A percentile compares a stretch with the other conserved stretches of the same genome.
Evolutionary conservation across 2,888 invertebrate genomes (phyloP).

Genomic region (Netelia inedita): DNA sequence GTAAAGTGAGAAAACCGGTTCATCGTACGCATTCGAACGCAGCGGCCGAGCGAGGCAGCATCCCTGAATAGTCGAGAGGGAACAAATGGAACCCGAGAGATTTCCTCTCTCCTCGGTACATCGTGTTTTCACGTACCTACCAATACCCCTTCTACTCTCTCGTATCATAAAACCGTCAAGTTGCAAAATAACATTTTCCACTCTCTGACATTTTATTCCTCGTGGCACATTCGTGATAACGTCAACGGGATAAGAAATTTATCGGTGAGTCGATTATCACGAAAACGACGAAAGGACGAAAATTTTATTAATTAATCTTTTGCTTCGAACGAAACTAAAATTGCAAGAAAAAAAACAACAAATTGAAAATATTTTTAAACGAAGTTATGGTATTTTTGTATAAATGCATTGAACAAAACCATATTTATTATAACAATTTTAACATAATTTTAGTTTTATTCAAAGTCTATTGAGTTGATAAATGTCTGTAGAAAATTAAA

Average conservation of each 20-base stretch:
- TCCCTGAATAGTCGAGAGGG: background rate
- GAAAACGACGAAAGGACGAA: background rate
- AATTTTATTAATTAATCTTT: too few species aligned
- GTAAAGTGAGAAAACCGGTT: slow-evolving; percentile 72
- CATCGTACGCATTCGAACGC: slow-evolving; percentile 66
- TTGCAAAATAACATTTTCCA: slow-evolving; percentile 47
- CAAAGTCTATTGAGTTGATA: too few species aligned
- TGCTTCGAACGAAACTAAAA: too few species aligned
- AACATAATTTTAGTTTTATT: too few species aligned
- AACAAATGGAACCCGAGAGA: slow-evolving; percentile 65
- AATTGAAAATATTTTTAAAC: too few species aligned
- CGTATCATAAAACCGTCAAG: slow-evolving; percentile 1
- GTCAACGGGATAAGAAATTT: slow-evolving; percentile 23
- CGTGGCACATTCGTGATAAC: slow-evolving; percentile 35
- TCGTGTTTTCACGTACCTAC: slow-evolving; percentile 43
- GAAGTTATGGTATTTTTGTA: too few species aligned
- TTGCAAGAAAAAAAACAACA: too few species aligned
- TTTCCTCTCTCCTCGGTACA: slow-evolving; percentile 65
- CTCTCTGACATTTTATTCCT: slow-evolving; percentile 29
- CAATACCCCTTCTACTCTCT: slow-evolving; percentile 19
- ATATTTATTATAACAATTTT: too few species aligned
- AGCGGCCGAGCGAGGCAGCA: slow-evolving; percentile 32
- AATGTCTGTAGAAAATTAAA: too few species aligned
- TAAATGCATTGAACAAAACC: too few species aligned
- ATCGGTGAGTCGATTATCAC: background rate